These are phyloP conservation scores for Hyalella azteca DNA, from an alignment of 2,888 invertebrate genomes.

Conservation along the genomic window DNA sequence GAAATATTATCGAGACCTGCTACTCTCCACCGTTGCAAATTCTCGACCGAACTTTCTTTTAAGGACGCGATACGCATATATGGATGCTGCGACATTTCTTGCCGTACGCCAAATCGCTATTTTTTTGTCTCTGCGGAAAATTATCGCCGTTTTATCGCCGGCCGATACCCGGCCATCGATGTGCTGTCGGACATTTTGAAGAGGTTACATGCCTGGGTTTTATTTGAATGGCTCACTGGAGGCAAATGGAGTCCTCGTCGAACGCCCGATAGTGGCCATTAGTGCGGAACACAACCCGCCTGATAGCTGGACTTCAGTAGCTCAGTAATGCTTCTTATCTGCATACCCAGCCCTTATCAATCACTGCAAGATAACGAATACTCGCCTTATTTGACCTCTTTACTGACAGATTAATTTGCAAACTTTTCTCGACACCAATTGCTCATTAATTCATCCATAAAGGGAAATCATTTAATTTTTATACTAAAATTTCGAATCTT, in stretches of 20 bases:
- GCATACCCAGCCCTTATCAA: neutral
- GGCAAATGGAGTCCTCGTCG: slow-evolving; percentile 5
- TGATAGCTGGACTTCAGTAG: neutral
- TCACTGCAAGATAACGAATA: neutral
- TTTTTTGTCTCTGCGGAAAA: too few relatives aligned
- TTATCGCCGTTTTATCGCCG: too few relatives aligned
- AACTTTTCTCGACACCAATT: too few relatives aligned
- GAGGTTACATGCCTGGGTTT: neutral
- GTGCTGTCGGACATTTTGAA: too few relatives aligned
- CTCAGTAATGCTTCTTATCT: neutral
- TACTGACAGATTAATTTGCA: neutral
- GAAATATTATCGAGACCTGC: neutral
- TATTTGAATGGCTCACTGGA: slow-evolving; percentile 23
- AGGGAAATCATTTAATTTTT: neutral
- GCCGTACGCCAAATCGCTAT: neutral
- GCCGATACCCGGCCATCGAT: too few relatives aligned
- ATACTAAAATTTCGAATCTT: too few relatives aligned
- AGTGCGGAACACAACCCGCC: neutral
- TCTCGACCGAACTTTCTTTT: slow-evolving; percentile 13
- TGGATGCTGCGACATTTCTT: neutral
- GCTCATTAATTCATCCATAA: too few relatives aligned
- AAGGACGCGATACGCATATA: slow-evolving; percentile 20
- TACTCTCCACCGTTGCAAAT: slow-evolving; percentile 12
- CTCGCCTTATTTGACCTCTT: neutral
- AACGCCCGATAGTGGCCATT: slow-evolving; percentile 1